These are phyloP conservation scores for Chorisops tibialis DNA, from an alignment of 2,888 invertebrate genomes.

Conservation along the genomic window DNA sequence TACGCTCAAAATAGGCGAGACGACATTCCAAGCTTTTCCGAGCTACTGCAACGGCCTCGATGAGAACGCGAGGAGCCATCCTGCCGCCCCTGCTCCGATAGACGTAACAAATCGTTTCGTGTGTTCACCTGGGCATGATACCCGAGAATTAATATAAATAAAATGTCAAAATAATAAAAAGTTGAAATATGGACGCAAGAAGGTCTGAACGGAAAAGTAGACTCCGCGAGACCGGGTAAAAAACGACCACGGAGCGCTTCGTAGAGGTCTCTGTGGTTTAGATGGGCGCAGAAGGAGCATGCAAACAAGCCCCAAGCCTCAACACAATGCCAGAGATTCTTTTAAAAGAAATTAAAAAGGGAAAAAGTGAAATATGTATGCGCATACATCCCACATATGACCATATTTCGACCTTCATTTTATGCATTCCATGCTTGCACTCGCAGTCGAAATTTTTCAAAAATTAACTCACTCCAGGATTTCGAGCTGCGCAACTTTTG, in stretches of 20 bases:
- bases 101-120: conserved; percentile 23
- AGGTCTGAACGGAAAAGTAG: conserved; percentile 12
- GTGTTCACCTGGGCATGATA: conserved; percentile 25
- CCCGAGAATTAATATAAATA: conserved; percentile 27
- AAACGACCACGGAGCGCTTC: background rate
- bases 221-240: background rate
- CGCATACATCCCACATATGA: too few relatives aligned
- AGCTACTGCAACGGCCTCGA: too few relatives aligned
- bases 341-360: background rate
- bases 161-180: conserved; percentile 28
- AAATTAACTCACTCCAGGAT: conserved; percentile 18
- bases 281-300: too few relatives aligned
- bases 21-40: too few relatives aligned
- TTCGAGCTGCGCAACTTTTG: background rate
- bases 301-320: too few relatives aligned
- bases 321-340: background rate
- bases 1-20: too few relatives aligned
- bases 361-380: too few relatives aligned
- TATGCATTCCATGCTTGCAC: background rate
- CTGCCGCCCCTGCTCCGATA: background rate
- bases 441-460: background rate
- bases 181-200: conserved; percentile 24
- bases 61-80: too few relatives aligned
- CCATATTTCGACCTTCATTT: background rate
- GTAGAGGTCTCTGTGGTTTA: background rate